Base-by-base conservation (phyloP, 2,888 invertebrate genomes). In the Aporophyla nigra region DNA sequence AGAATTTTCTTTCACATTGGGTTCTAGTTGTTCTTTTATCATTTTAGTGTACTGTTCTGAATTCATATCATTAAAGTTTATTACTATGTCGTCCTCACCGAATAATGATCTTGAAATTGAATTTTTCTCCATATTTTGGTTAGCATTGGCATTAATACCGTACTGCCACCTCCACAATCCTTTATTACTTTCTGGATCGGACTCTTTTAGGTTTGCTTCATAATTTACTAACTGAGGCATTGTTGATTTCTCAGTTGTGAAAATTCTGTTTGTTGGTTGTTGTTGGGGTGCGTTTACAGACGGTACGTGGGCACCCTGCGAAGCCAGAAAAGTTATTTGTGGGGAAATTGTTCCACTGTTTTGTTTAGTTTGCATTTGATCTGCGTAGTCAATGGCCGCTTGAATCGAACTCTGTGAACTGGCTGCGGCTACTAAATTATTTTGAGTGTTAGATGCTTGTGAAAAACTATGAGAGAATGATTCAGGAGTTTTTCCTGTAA, bases 111-210 rank as follows among this genome's bases (percentile, higher is more conserved):
- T 92, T 3, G 96, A 96, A 78, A 96, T 96, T 4, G 94, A 92
- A 78, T 95, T 93, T 91, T 96, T 96, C 49, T 92, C 92, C 19
- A 92, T 84, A 75, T 89, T 89, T 83, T 93, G 93, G 86, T 93
- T 93, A 76, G 89, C 85, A 77, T 93, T 95, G 33, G 93, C 85
- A 82, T 94, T 95, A 61, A 94, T 72, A 19, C 95, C 96, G 75
- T 96, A 96, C 87, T 96, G 96, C 96, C 96, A 96, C 78, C 96
- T 92, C 96, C 96, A 96, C 61, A 96, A 87, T 14, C 92, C 93
- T 91, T 96, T 96, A 82, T 93, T 94, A 74, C 86, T 92, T 76
- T 96, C 96, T 85, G 92, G 92, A 63, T 96, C 95, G 14, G 91
- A 72, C 54, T 96, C 95, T 83, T 93, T 94, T 19, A 90, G 82